phyloP scores from a whole-genome alignment of 2,888 invertebrate genomes.

The Camptogramma bilineatum region DNA sequence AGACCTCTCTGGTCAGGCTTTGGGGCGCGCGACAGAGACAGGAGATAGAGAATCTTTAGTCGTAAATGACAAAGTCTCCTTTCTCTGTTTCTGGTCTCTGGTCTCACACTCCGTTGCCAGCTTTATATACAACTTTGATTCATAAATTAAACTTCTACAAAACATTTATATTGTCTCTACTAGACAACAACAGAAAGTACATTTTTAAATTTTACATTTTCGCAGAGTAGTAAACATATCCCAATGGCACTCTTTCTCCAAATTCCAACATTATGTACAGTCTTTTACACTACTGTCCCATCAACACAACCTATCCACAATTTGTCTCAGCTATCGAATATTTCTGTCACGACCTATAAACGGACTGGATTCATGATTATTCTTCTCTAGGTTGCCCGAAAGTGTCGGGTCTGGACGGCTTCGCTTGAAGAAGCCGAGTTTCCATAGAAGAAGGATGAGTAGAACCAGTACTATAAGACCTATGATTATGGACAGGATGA shows the following conservation, averaged over 20 bases:
- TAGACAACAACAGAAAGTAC: background rate
- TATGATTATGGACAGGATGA: constrained; percentile 92
- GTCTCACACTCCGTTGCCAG: too few relatives aligned
- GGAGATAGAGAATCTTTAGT: too few relatives aligned
- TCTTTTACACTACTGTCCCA: constrained; percentile 46
- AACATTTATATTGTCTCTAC: background rate
- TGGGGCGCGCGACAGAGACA: too few relatives aligned
- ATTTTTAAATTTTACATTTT: background rate
- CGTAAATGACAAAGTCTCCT: too few relatives aligned
- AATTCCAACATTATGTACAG: constrained; percentile 47
- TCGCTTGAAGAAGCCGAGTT: constrained; percentile 95
- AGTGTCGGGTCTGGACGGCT: constrained; percentile 93
- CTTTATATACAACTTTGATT: background rate
- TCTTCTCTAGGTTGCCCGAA: constrained; percentile 92
- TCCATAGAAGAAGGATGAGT: constrained; percentile 93
- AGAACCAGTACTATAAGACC: constrained; percentile 93
- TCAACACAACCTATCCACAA: constrained; percentile 38
- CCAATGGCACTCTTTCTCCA: constrained; percentile 33
- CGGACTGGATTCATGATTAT: constrained; percentile 88
- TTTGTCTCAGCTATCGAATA: constrained; percentile 72
- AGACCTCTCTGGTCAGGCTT: too few relatives aligned
- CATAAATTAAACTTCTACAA: background rate
- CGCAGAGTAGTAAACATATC: constrained; percentile 13
- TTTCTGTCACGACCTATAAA: constrained; percentile 81
- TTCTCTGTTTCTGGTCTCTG: too few relatives aligned